Percentiles rank a stretch among this genome's conserved stretches.
Evolutionary conservation across 2,797 vertebrate genomes (phyloP).

Genomic region (Sebastiscus albofasciatus): DNA sequence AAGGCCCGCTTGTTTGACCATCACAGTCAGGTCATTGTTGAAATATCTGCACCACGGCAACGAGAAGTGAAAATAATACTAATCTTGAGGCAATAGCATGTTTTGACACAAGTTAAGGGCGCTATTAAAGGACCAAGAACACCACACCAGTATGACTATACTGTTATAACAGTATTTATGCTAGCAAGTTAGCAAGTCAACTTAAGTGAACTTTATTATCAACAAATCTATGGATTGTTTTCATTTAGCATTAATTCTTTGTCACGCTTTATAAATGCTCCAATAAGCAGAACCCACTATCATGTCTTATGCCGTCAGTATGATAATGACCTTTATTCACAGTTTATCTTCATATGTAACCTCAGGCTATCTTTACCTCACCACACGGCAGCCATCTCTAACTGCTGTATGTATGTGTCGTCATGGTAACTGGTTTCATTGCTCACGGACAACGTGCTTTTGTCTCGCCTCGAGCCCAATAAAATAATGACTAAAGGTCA

Average conservation of each 20-base stretch:
- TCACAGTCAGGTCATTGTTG: slow-evolving; percentile 54
- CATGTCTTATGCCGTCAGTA: background rate
- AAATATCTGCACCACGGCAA: slow-evolving; percentile 35
- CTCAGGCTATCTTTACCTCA: background rate
- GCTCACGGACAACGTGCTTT: slow-evolving; percentile 1
- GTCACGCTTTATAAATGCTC: background rate
- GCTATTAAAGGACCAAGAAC: background rate
- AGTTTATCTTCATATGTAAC: background rate
- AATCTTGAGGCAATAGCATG: background rate
- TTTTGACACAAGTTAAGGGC: background rate
- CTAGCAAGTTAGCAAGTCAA: background rate
- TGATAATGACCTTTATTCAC: background rate
- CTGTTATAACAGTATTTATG: background rate
- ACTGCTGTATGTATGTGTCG: background rate
- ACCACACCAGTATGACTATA: background rate
- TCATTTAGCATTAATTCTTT: background rate
- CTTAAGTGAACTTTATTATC: background rate
- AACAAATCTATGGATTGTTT: background rate
- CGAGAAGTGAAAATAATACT: slow-evolving; percentile 20
- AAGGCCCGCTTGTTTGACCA: slow-evolving; percentile 42
- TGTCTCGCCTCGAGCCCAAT: background rate
- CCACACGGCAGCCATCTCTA: background rate
- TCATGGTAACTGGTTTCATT: slow-evolving; percentile 10
- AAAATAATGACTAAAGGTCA: background rate
- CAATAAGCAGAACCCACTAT: background rate